phyloP scores from a whole-genome alignment of 1,140 invertebrate species.

The Augochlora pura region DNA sequence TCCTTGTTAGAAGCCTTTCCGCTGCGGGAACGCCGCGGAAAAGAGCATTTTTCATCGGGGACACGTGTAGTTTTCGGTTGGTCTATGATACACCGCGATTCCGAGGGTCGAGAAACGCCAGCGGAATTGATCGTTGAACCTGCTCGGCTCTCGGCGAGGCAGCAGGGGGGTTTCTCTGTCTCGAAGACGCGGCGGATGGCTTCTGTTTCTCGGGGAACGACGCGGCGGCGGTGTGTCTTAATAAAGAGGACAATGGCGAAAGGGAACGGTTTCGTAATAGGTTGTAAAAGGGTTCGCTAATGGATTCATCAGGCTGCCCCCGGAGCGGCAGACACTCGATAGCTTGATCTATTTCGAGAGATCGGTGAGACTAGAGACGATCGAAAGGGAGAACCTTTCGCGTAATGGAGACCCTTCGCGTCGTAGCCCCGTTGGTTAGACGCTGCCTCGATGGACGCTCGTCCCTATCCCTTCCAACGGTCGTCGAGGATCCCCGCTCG shows the following conservation, averaged over 20 bases:
- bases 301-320: slow-evolving; percentile 9
- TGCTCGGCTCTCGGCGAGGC: too few species aligned
- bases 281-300: slow-evolving; percentile 5
- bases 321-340: not conserved
- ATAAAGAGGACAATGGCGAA: not conserved
- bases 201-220: not conserved
- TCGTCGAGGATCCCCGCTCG: not conserved
- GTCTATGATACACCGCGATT: too few species aligned
- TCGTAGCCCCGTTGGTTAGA: not conserved
- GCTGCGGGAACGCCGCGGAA: too few species aligned
- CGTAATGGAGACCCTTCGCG: not conserved
- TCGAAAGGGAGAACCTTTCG: not conserved
- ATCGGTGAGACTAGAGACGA: slow-evolving; percentile 13
- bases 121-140: too few species aligned
- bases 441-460: not conserved
- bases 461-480: not conserved
- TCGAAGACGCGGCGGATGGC: not conserved
- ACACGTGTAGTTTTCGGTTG: too few species aligned
- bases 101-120: too few species aligned
- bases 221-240: not conserved
- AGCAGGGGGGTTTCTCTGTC: not conserved
- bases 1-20: too few species aligned
- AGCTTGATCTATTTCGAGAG: slow-evolving; percentile 11
- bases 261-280: not conserved
- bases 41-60: too few species aligned